Conservation (phyloP, 2,888 invertebrate species). For the Agrypnus murinus region DNA sequence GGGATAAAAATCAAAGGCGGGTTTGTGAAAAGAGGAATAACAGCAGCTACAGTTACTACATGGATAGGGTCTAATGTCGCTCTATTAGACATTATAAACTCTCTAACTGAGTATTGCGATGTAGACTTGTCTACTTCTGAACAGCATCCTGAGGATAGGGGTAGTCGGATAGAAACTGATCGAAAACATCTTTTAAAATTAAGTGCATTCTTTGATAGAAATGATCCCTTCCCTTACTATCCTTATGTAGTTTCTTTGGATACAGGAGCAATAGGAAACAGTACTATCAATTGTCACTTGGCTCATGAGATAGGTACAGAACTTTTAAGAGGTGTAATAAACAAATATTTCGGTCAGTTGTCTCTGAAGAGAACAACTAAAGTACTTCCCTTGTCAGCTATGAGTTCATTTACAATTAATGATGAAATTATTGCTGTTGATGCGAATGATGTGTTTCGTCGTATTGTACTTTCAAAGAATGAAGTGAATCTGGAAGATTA, state of each 20-base stretch:
- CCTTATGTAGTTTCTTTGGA: background rate
- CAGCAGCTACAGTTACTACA: background rate
- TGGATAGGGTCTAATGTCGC: constrained; percentile 18
- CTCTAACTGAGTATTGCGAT: constrained; percentile 18
- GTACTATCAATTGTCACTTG: constrained; percentile 6
- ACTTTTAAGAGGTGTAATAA: too few species aligned
- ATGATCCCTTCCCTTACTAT: background rate
- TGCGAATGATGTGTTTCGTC: too few species aligned
- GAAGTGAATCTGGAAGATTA: too few species aligned
- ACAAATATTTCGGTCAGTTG: too few species aligned
- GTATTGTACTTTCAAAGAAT: too few species aligned
- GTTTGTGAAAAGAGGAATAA: constrained; percentile 16
- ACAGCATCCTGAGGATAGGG: constrained; percentile 16
- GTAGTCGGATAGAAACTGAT: constrained; percentile 3
- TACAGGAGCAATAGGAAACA: background rate
- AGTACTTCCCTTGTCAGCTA: too few species aligned
- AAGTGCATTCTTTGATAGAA: background rate
- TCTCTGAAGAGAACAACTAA: too few species aligned
- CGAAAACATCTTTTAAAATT: background rate
- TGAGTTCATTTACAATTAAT: too few species aligned
- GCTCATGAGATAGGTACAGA: constrained; percentile 14
- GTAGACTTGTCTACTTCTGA: constrained; percentile 18
- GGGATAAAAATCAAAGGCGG: constrained; percentile 30
- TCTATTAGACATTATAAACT: background rate
- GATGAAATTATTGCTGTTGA: too few species aligned